Conservation (phyloP, 2,113 vertebrate genomes). For the Pelodiscus sinensis region DNA sequence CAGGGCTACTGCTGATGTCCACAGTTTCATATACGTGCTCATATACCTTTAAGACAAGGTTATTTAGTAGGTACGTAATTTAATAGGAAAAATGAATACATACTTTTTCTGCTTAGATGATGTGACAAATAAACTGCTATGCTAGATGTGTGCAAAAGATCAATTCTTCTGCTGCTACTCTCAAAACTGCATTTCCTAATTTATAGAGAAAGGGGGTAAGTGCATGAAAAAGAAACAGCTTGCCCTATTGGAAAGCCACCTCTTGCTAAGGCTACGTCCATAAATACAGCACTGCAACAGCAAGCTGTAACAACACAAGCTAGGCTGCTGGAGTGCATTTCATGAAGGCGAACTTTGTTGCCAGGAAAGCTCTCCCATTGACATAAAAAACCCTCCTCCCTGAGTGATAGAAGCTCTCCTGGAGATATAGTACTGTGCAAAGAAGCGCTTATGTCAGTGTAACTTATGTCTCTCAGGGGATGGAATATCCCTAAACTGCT, state of each 20-base stretch:
- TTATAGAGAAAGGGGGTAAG: not conserved
- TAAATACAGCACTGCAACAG: too few relatives aligned
- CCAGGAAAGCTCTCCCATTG: too few relatives aligned
- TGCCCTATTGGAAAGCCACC: not conserved
- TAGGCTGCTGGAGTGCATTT: too few relatives aligned
- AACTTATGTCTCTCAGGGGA: too few relatives aligned
- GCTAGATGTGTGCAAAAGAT: not conserved
- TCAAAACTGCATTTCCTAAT: not conserved
- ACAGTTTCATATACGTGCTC: constrained; percentile 99
- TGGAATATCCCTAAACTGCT: too few relatives aligned
- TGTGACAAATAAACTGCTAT: not conserved
- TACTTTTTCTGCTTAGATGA: not conserved
- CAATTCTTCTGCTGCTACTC: not conserved
- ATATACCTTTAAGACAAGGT: constrained; percentile 87
- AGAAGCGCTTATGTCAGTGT: too few relatives aligned
- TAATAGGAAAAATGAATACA: not conserved
- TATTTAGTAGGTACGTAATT: not conserved
- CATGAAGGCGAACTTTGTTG: too few relatives aligned
- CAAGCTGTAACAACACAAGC: too few relatives aligned
- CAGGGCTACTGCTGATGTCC: constrained; percentile 97
- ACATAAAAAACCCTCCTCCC: too few relatives aligned
- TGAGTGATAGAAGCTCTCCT: too few relatives aligned
- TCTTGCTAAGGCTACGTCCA: too few relatives aligned
- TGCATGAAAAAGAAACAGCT: not conserved
- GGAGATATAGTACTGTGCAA: too few relatives aligned